These are phyloP conservation scores for Dolichomitus sp. DNA, from an alignment of 2,888 invertebrate species.

Conservation along the genomic window DNA sequence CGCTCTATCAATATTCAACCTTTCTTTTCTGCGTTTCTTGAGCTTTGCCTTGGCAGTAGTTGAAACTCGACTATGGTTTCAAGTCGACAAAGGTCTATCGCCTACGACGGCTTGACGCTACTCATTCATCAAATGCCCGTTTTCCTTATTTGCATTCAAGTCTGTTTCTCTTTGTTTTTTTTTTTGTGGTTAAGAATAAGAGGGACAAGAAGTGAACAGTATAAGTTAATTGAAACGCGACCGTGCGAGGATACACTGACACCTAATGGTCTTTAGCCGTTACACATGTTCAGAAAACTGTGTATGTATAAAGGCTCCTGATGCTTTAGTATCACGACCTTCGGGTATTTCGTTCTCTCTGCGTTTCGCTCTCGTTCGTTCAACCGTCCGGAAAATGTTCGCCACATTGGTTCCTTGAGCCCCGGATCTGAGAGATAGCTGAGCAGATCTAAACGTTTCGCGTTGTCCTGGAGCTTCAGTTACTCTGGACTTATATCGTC, in stretches of 20 bases:
- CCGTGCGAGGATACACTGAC: conserved; percentile 38
- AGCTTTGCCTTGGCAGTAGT: conserved; percentile 2
- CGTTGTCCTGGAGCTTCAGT: conserved; percentile 14
- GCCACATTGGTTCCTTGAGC: conserved; percentile 52
- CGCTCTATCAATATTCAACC: conserved; percentile 62
- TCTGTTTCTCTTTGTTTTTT: neutral
- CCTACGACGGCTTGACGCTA: neutral
- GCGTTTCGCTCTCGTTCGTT: conserved; percentile 46
- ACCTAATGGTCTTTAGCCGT: conserved; percentile 42
- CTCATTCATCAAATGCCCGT: neutral
- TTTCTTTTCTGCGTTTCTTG: conserved; percentile 36
- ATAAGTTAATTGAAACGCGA: conserved; percentile 58
- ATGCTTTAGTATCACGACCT: neutral
- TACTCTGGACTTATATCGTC: conserved; percentile 3
- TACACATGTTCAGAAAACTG: conserved; percentile 32
- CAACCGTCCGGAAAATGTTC: conserved; percentile 61
- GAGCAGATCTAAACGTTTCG: conserved; percentile 43
- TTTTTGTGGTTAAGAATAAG: neutral
- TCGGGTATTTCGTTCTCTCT: conserved; percentile 20
- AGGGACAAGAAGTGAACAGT: conserved; percentile 42
- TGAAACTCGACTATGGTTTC: conserved; percentile 11
- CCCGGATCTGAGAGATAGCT: conserved; percentile 16
- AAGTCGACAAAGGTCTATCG: neutral
- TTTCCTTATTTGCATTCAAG: neutral
- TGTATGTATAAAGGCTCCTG: neutral